phyloP scores from a whole-genome alignment of 2,888 invertebrate genomes.

The Melieria crassipennis region DNA sequence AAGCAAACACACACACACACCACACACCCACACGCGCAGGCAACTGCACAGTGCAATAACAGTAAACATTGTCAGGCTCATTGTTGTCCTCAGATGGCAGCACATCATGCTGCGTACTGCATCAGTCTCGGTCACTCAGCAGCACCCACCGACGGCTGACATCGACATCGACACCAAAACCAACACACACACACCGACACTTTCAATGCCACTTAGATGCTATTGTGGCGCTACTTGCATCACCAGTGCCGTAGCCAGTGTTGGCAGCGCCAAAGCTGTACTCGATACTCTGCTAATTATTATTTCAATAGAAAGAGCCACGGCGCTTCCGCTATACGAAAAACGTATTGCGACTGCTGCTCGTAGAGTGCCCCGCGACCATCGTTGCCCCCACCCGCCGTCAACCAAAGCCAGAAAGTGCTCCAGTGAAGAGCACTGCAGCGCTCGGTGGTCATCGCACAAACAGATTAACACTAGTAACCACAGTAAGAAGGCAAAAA shows the following conservation, averaged over 20 bases:
- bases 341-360: too few relatives aligned
- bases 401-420: too few relatives aligned
- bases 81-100: conserved; percentile 5
- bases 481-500: too few relatives aligned
- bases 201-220: background rate
- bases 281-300: conserved; percentile 31
- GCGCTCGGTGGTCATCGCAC: background rate
- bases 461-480: background rate
- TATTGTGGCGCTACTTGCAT: background rate
- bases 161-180: background rate
- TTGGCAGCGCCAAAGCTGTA: background rate
- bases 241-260: background rate
- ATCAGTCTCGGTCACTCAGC: background rate
- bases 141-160: background rate
- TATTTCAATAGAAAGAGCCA: conserved; percentile 28
- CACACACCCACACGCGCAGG: background rate
- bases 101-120: too few relatives aligned
- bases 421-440: too few relatives aligned
- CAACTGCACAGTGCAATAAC: conserved; percentile 13
- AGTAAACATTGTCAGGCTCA: conserved; percentile 26
- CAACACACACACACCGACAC: background rate
- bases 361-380: too few relatives aligned
- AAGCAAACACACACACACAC: background rate
- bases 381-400: too few relatives aligned
- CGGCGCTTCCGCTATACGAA: background rate